A percentile compares a stretch with the other conserved stretches of the same genome.
phyloP scores from a whole-genome alignment of 2,113 vertebrate genomes.

The Aegithalos caudatus region DNA sequence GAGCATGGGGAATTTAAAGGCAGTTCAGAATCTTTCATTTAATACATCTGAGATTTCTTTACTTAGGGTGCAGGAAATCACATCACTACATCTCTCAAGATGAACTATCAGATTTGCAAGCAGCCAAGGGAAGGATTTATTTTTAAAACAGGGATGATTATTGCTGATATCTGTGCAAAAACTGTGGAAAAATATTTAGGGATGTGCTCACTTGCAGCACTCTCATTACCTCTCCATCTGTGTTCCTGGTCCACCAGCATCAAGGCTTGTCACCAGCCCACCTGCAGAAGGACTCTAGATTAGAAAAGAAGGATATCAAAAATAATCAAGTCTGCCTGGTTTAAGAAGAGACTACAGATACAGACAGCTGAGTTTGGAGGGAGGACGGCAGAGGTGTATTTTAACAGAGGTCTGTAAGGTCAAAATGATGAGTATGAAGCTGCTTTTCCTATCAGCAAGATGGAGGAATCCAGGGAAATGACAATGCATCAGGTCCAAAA shows the following conservation, averaged over 20 bases:
- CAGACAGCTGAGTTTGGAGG: neutral
- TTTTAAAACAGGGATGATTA: neutral
- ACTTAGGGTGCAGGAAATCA: neutral
- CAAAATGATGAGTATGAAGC: neutral
- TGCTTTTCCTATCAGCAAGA: neutral
- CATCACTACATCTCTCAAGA: neutral
- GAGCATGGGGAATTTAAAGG: neutral
- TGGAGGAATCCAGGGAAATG: neutral
- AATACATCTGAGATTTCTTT: neutral
- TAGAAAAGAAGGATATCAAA: neutral
- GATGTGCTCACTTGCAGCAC: neutral
- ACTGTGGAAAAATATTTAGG: neutral
- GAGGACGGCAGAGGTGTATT: neutral
- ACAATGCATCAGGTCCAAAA: neutral
- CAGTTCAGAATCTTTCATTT: neutral
- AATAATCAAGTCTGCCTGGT: neutral
- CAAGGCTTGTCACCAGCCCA: neutral
- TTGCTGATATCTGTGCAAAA: neutral
- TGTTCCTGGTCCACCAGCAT: neutral
- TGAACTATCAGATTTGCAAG: neutral
- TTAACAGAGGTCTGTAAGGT: neutral
- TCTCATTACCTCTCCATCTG: neutral
- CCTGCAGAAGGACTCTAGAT: neutral
- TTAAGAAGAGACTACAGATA: neutral
- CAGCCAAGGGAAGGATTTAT: neutral